Evolutionary conservation across 1,140 invertebrate species (phyloP).

Genomic region (Potamilus streckersoni): DNA sequence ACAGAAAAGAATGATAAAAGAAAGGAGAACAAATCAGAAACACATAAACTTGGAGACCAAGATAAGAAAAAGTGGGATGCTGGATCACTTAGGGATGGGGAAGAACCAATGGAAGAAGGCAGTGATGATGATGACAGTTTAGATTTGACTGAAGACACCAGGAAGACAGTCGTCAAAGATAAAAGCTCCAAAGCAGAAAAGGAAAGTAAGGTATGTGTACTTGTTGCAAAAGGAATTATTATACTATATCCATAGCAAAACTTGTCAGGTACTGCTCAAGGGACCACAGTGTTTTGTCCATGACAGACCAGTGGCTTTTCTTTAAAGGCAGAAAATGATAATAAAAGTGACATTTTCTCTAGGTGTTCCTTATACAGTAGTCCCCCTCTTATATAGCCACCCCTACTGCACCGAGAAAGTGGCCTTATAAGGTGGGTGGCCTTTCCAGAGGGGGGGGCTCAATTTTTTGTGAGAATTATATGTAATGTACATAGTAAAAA

Average conservation of each 20-base stretch:
- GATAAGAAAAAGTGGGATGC: conserved; percentile 6
- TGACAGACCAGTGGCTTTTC: conserved; percentile 6
- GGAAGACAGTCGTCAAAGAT: neutral
- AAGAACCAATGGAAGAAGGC: conserved; percentile 38
- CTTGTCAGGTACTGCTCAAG: no score
- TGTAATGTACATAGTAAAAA: no score
- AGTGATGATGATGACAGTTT: conserved; percentile 37
- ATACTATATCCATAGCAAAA: no score
- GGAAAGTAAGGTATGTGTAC: no score
- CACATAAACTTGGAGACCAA: neutral
- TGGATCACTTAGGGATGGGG: conserved; percentile 8
- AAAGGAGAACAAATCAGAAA: conserved; percentile 6
- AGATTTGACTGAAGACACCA: conserved; percentile 35
- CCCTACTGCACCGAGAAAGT: no score
- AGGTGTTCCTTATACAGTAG: no score
- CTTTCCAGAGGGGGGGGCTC: no score
- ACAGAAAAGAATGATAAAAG: no score
- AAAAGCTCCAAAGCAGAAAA: neutral
- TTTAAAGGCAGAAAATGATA: conserved; percentile 3
- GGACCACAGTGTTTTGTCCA: neutral
- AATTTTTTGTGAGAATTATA: no score
- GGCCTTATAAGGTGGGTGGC: no score
- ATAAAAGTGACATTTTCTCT: conserved; percentile 10
- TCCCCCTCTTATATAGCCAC: no score
- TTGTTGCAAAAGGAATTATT: no score